Base-by-base conservation (phyloP, 2,113 vertebrate species). In the Psophia crepitans region DNA sequence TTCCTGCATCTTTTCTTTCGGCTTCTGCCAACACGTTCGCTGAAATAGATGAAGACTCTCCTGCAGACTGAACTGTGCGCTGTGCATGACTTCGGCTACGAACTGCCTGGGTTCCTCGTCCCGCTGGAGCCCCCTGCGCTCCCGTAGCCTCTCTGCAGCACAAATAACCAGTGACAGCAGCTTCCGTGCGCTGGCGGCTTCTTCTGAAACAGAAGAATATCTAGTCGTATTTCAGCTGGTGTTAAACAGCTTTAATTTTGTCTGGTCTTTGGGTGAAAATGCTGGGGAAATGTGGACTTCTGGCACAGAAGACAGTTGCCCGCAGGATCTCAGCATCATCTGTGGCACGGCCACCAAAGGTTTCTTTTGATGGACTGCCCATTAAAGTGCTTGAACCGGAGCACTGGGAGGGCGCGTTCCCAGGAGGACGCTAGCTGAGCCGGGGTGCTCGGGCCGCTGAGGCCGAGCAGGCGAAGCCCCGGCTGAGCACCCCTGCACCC, bases 81-180 rank as follows among this genome's bases (percentile, higher is more conserved):
- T 9, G 1, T 1, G 35, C 8, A 3, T 11, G 48, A 16, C 3
- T 12, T 13, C 4, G 24, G 1, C 22, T 4, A 1, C 11, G 35
- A 37, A 23, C 23, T 9, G 61, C 35, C 48, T 7, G 43, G 30
- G 20, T 32, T n/a, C n/a, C 60, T 21, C 6, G 20, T n/a, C 53
- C 18, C 2, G 1, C 19, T 5, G 58, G 32, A 70, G 32, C 32
- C 43, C 51, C 1, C 49, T 2, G 20, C 1, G 6, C 32, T 60
- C 46, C 65, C 9, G 2, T 33, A 43, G 77, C 32, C 53, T 77
- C 60, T 8, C 32, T 28, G 61, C 44, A 13, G 27, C 58, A 13
- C 6, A 1, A 33, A 4, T 5, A 19, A 2, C 21, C 41, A 3
- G 26, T 5, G 35, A 8, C 32, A 27, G 60, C 43, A 4, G 27